Evolutionary conservation across 2,888 invertebrate genomes (phyloP), one percentile per base, ranked within the genome.

Genomic region (Anoplius nigerrimus): DNA sequence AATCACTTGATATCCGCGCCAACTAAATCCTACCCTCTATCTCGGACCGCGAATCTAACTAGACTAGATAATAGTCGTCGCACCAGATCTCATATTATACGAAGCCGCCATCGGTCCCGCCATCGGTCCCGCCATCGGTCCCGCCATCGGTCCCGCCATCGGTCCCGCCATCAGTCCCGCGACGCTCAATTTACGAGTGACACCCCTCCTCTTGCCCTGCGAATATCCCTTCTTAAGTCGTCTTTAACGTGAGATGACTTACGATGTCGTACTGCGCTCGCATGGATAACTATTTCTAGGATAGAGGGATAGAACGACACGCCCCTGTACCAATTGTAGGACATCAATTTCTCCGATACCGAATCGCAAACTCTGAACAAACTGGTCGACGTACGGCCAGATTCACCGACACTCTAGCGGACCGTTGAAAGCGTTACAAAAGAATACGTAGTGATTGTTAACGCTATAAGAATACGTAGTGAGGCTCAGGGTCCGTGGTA

Each of bases 131-230:
- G 46, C 60, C n/a, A n/a, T n/a, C n/a, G 53, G 34, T 55, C 72
- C 48, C 51, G 54, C 22, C 34, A 16, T 13, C 11, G 18, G 65
- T 64, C 15, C 59, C 56, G 46, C 60, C n/a, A n/a, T n/a, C n/a
- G 53, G 34, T 55, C 72, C 48, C 51, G 54, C 22, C 34, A 16
- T 13, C 11, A 21, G 65, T 64, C 15, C 59, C 56, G 46, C 60
- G 18, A 11, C 46, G 21, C 51, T 53, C 69, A 72, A 79, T 79
- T 79, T 77, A 79, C 60, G 52, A 60, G 66, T 69, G 45, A 27
- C 55, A 55, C 2, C 45, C 53, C 11, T 69, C 69, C 62, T 22
- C 34, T 46, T 45, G 55, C 55, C 42, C 34, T 48, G 43, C 56
- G 16, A 52, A 34, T 34, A 34, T 34, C 18, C 21, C 48, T 48